Evolutionary conservation across 2,797 vertebrate species (phyloP).

Genomic region (Alosa sapidissima): DNA sequence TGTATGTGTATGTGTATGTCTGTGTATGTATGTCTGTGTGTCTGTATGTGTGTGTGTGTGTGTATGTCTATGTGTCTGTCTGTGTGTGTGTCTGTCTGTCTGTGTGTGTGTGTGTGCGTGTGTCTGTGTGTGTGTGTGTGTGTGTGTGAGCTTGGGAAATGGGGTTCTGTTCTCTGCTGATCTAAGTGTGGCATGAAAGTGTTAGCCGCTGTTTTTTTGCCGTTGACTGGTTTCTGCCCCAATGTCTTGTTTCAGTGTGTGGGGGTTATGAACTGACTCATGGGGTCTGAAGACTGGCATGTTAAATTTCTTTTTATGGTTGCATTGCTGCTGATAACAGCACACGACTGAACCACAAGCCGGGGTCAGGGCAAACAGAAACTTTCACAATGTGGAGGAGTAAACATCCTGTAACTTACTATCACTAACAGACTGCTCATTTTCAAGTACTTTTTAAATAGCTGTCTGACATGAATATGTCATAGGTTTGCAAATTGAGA

Average conservation of each 20-base stretch:
- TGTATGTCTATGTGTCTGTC: too few relatives aligned
- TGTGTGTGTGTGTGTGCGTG: conserved; percentile 14
- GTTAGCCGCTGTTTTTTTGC: background rate
- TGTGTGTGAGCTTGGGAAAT: background rate
- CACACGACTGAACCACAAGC: conserved; percentile 30
- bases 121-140: conserved; percentile 12
- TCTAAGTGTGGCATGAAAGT: background rate
- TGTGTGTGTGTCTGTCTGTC: background rate
- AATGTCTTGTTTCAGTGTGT: background rate
- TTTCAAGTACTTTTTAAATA: background rate
- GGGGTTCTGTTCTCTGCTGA: background rate
- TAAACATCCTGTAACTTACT: background rate
- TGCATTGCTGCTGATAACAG: background rate
- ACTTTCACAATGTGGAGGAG: conserved; percentile 27
- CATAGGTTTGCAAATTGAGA: background rate
- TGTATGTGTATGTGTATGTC: too few relatives aligned
- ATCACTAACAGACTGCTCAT: background rate
- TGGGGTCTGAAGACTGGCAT: background rate
- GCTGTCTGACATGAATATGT: background rate
- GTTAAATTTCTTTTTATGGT: background rate
- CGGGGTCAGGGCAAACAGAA: conserved; percentile 28
- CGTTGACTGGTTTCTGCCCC: background rate
- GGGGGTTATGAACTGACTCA: conserved; percentile 5
- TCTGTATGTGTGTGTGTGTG: too few relatives aligned
- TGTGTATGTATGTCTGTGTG: too few relatives aligned